Evolutionary conservation across 2,888 invertebrate species (phyloP).

Genomic region (Cataglyphis rosenhaueri): DNA sequence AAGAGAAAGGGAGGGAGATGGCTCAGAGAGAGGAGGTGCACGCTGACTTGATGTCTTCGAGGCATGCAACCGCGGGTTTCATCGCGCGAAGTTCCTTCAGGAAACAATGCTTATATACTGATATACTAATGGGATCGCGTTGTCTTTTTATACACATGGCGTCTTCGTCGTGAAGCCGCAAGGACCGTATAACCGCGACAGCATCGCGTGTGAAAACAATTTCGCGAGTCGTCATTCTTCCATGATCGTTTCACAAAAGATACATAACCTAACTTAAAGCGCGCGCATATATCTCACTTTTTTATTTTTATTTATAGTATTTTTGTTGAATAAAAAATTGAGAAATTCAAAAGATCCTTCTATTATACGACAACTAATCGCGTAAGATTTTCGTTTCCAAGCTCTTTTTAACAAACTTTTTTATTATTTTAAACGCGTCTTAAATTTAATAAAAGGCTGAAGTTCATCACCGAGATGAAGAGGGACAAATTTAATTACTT

Average conservation of each 20-base stretch:
- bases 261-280: background rate
- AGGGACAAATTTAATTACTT: no score
- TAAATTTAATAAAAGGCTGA: no score
- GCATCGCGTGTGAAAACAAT: slow-evolving; percentile 26
- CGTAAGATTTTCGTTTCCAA: no score
- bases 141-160: slow-evolving; percentile 18
- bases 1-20: background rate
- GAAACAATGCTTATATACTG: slow-evolving; percentile 52
- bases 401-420: no score
- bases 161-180: background rate
- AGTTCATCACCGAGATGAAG: no score
- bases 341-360: no score
- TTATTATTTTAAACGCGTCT: no score
- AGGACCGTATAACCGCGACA: slow-evolving; percentile 1
- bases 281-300: background rate
- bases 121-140: slow-evolving; percentile 37
- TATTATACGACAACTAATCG: no score
- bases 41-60: slow-evolving; percentile 30
- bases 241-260: background rate
- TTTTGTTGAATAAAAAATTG: no score
- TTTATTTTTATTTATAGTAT: background rate
- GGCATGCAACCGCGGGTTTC: slow-evolving; percentile 38
- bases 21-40: slow-evolving; percentile 28
- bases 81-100: slow-evolving; percentile 16
- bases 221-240: background rate